A percentile compares a stretch with the other conserved stretches of the same genome.
These are phyloP conservation scores for Lepidocyrtoides sp. DNA, from an alignment of 2,888 invertebrate species.

Conservation along the genomic window DNA sequence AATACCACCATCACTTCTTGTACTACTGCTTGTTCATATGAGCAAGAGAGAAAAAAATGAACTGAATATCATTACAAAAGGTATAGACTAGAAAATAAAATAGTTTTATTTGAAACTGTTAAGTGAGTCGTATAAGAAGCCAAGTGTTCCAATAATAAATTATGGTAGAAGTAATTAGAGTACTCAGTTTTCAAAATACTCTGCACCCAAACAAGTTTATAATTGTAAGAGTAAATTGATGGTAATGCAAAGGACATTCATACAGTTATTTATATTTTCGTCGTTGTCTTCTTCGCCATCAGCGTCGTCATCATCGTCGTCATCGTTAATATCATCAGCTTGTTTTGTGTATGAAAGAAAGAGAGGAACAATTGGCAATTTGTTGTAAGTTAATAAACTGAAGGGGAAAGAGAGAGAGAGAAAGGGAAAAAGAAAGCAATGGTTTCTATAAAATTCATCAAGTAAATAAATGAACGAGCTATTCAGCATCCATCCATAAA, in stretches of 20 bases:
- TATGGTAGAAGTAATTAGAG: no score
- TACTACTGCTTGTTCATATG: background rate
- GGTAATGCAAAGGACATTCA: no score
- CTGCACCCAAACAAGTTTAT: no score
- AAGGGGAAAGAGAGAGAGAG: background rate
- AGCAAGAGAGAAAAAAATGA: background rate
- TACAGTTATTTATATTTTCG: no score
- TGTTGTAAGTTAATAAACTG: constrained; percentile 12
- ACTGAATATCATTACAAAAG: background rate
- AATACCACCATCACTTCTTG: background rate
- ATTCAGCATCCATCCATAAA: constrained; percentile 31
- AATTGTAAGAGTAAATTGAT: no score
- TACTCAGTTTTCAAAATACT: no score
- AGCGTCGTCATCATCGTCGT: no score
- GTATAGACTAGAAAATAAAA: background rate
- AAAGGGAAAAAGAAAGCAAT: background rate
- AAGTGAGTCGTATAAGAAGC: no score
- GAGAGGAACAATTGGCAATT: no score
- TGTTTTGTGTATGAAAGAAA: background rate
- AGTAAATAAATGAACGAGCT: constrained; percentile 48
- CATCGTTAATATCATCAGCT: background rate
- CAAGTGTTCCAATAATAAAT: no score
- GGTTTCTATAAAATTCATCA: constrained; percentile 34
- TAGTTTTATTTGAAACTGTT: no score
- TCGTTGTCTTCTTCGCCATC: no score